These are phyloP conservation scores for Notodonta dromedarius DNA, from an alignment of 2,888 invertebrate species.

Conservation along the genomic window DNA sequence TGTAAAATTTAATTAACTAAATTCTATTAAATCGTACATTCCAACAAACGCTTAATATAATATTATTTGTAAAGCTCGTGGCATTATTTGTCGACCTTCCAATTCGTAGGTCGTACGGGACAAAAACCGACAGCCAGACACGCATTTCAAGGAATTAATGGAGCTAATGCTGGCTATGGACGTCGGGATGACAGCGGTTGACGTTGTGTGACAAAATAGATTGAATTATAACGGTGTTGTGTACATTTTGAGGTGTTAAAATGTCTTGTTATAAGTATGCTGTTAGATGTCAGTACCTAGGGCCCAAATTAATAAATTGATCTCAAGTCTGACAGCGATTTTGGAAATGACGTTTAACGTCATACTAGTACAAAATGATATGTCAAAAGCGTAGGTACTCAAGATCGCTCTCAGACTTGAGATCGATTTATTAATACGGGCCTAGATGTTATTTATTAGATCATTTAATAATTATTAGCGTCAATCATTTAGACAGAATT, in stretches of 20 bases:
- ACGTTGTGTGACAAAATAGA: background rate
- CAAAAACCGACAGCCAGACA: conserved; percentile 30
- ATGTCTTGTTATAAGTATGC: no score
- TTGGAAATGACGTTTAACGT: no score
- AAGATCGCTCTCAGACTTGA: no score
- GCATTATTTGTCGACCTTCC: background rate
- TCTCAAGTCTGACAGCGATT: no score
- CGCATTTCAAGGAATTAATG: conserved; percentile 18
- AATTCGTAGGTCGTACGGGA: conserved; percentile 14
- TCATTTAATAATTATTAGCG: no score
- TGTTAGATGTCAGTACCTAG: no score
- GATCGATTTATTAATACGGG: no score
- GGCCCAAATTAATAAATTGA: no score
- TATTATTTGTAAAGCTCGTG: background rate
- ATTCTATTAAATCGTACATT: background rate
- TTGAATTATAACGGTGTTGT: background rate
- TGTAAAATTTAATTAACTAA: background rate
- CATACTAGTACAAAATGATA: no score
- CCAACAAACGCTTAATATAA: background rate
- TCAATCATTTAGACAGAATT: no score
- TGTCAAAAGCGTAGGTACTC: no score
- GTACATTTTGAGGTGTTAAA: background rate
- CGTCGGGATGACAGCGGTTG: background rate
- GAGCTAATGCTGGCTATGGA: background rate
- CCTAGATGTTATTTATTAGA: no score